These are phyloP conservation scores for Neelides sp. DNA, from an alignment of 1,140 invertebrate species.

Conservation along the genomic window DNA sequence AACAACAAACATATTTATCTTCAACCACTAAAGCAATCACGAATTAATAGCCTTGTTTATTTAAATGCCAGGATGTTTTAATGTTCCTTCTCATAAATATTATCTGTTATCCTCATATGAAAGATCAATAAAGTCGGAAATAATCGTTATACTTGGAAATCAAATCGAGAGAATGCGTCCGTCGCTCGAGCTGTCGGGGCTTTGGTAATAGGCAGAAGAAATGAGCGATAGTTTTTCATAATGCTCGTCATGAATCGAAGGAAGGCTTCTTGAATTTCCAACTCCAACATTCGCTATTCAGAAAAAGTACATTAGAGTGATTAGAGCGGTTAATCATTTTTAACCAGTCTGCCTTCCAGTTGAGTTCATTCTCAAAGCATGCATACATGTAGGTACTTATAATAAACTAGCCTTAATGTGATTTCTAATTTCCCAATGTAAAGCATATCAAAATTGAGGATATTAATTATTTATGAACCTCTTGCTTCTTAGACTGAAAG, in stretches of 20 bases:
- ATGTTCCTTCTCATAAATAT: too few species aligned
- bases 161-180: constrained; percentile 87
- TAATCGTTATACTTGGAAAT: constrained; percentile 62
- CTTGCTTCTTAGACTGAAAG: constrained; percentile 56
- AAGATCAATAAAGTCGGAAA: too few species aligned
- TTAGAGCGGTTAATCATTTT: neutral
- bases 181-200: constrained; percentile 86
- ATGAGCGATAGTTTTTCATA: constrained; percentile 79
- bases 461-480: constrained; percentile 41
- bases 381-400: neutral
- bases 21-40: neutral
- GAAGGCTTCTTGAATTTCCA: constrained; percentile 95
- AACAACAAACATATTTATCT: constrained; percentile 8
- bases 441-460: too few species aligned
- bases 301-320: constrained; percentile 31
- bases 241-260: constrained; percentile 89
- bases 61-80: too few species aligned
- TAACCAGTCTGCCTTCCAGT: too few species aligned
- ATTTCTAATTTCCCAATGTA: too few species aligned
- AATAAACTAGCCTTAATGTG: neutral
- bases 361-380: too few species aligned
- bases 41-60: neutral
- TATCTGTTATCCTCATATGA: too few species aligned
- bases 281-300: constrained; percentile 59
- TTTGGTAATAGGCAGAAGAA: constrained; percentile 83